Base-by-base conservation (phyloP, 2,888 invertebrate genomes). In the Platerodrilus igneus region DNA sequence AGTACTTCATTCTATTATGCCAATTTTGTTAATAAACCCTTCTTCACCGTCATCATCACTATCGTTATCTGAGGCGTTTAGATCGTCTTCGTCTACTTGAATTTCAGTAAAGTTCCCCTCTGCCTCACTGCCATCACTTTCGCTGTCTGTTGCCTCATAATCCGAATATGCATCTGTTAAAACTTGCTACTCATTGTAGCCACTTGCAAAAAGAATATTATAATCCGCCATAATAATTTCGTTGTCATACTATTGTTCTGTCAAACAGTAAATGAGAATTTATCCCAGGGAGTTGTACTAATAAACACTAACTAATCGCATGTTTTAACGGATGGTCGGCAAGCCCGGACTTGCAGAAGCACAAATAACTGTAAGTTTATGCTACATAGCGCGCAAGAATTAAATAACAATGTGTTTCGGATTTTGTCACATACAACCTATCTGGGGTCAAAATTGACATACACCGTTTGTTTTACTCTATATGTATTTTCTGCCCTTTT, bases 1-100 rank as follows among this genome's bases (percentile, higher is more conserved):
- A 26, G 26, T 26, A 26, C 14, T 26, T n/a, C 26, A 26, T 16
- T 26, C 15, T 26, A 26, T 26, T 26, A 16, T 26, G 14, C 26
- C 26, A 26, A 15, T 7, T 26, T 26, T 26, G 13, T 7, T 26
- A 26, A n/a, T n/a, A n/a, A 26, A 14, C 26, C 14, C 14, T 26
- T 8, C 15, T 26, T 26, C 26, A 8, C 15, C 26, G 26, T 14
- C 26, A 14, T n/a, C 11, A 26, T 22, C 10, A 10, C 10, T 10
- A 22, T 22, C 22, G 10, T 22, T 22, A 22, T 22, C 22, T 22
- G 22, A 22, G 22, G 8, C 10, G 10, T 10, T 8, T 22, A 22
- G 22, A 22, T 26, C 26, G 4, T 13, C 26, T 26, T 26, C 14
- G 26, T 26, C 26, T 26, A 15, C 14, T 16, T 8, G 14, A 14